Percentiles rank a stretch among this genome's conserved stretches.
Conservation (phyloP, 2,888 invertebrate genomes). For the Frankliniella intonsa region DNA sequence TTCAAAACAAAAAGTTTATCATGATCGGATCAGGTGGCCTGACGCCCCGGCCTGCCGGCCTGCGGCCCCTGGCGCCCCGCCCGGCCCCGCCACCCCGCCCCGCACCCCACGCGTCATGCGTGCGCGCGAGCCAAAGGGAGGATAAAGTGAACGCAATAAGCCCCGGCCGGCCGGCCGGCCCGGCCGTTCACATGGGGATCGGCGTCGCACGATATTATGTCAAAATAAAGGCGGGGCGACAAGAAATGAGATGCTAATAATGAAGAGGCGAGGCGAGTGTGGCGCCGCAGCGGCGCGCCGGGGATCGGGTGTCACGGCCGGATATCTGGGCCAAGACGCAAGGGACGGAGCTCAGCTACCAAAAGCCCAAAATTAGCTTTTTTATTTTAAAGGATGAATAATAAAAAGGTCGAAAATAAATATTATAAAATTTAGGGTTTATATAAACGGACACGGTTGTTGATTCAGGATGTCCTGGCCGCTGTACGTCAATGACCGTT, state of each 20-base stretch:
- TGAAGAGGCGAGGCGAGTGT: background rate
- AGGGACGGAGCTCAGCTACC: background rate
- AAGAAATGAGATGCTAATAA: background rate
- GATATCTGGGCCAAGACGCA: background rate
- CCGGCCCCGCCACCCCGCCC: background rate
- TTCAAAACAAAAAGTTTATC: background rate
- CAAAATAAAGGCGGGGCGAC: conserved; percentile 13
- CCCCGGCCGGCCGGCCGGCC: background rate
- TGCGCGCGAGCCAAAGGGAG: background rate
- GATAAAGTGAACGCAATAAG: no score
- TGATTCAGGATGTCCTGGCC: conserved; percentile 2
- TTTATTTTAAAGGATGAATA: no score
- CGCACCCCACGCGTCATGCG: background rate
- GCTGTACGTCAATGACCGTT: background rate
- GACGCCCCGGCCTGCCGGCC: background rate
- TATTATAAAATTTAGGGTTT: no score
- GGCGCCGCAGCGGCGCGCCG: background rate
- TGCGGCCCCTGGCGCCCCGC: background rate
- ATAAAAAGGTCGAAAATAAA: no score
- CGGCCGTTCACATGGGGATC: background rate
- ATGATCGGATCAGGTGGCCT: background rate
- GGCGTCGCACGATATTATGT: background rate
- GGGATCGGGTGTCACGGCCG: background rate
- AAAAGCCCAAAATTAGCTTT: no score
- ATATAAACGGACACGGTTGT: no score